Conservation (phyloP, 2,113 vertebrate species). For the Cyrtonyx montezumae region DNA sequence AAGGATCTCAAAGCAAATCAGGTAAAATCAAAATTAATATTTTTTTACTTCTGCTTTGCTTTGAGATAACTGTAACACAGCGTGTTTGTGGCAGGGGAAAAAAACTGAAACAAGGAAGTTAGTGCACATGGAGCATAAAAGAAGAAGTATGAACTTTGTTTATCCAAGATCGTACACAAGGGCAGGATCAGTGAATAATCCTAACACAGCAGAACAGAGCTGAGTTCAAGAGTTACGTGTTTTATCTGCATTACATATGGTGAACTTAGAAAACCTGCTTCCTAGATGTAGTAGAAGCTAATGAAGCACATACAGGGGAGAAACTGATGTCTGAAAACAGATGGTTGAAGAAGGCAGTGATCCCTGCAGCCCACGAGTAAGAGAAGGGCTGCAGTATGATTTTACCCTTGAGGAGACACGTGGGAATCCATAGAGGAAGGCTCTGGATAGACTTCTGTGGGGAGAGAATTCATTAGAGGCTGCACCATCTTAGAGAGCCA, state of each 20-base stretch:
- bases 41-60: neutral
- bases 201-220: neutral
- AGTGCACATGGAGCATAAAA: neutral
- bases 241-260: neutral
- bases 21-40: neutral
- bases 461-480: neutral
- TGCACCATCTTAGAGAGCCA: neutral
- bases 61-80: neutral
- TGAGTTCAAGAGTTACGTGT: neutral
- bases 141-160: neutral
- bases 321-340: neutral
- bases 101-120: neutral
- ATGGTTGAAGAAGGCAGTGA: neutral
- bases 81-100: neutral
- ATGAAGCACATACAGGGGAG: neutral
- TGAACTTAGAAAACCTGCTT: neutral
- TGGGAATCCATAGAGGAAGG: rapidly evolving
- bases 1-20: neutral
- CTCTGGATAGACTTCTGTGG: neutral
- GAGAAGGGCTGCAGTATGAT: neutral
- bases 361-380: neutral
- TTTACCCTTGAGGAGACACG: neutral
- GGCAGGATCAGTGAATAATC: neutral
- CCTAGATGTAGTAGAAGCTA: neutral
- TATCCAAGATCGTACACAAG: neutral